phyloP scores from a whole-genome alignment of 1,140 invertebrate genomes.

The Drosophila subobscura region DNA sequence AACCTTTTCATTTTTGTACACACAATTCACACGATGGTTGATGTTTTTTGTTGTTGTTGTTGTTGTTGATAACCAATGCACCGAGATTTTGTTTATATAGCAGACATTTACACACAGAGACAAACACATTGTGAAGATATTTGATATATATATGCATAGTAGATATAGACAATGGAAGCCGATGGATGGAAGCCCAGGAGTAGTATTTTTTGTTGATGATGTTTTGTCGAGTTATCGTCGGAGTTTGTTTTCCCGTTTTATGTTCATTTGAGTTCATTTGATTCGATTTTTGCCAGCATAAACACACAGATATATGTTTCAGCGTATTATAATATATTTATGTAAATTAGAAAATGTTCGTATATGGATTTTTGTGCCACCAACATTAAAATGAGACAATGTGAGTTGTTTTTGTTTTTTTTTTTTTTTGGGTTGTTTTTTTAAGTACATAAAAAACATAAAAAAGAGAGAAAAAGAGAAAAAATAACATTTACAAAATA shows the following conservation, averaged over 20 bases:
- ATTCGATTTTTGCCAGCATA: conserved; percentile 35
- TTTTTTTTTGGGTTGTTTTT: conserved; percentile 54
- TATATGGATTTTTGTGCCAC: conserved; percentile 76
- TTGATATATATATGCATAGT: conserved; percentile 39
- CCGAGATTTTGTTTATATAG: conserved; percentile 43
- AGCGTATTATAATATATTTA: conserved; percentile 29
- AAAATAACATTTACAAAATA: conserved; percentile 83
- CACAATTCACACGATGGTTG: conserved; percentile 37
- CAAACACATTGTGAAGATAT: conserved; percentile 56
- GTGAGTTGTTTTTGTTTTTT: conserved; percentile 56
- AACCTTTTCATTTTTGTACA: conserved; percentile 84
- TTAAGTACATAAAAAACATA: conserved; percentile 73
- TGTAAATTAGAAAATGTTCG: conserved; percentile 35
- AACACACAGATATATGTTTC: conserved; percentile 43
- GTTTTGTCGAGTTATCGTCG: conserved; percentile 39
- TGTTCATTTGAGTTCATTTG: conserved; percentile 38
- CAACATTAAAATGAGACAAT: conserved; percentile 76
- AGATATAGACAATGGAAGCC: conserved; percentile 56
- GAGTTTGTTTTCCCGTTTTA: conserved; percentile 29
- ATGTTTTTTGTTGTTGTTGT: conserved; percentile 29
- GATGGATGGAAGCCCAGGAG: conserved; percentile 57
- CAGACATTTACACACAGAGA: conserved; percentile 79
- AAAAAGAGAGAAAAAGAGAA: conserved; percentile 81
- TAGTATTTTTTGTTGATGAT: conserved; percentile 25
- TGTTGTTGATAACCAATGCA: conserved; percentile 63